phyloP scores from a whole-genome alignment of 2,888 invertebrate species.

The Galerucella pusilla region DNA sequence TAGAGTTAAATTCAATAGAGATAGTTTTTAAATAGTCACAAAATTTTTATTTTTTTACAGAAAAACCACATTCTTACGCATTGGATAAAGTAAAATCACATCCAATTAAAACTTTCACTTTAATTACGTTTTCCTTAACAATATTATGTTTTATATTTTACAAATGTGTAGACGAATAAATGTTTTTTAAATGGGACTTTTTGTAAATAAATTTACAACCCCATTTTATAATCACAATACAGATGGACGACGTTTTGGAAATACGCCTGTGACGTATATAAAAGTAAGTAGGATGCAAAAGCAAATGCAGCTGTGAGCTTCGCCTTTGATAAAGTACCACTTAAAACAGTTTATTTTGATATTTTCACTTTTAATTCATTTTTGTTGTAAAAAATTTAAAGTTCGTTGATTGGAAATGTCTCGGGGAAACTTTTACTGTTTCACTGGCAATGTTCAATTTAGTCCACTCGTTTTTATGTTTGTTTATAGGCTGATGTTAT shows the following conservation, averaged over 20 bases:
- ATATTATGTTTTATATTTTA: slow-evolving; percentile 1
- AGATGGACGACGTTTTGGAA: not conserved
- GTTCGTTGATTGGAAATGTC: no score
- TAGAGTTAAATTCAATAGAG: not conserved
- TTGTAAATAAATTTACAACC: not conserved
- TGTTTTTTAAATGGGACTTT: not conserved
- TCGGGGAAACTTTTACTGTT: no score
- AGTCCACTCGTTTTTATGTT: no score
- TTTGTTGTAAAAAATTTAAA: no score
- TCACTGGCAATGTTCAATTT: no score
- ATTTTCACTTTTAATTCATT: no score
- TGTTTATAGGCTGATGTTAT: no score
- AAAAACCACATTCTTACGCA: not conserved
- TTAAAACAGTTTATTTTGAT: not conserved
- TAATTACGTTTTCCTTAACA: slow-evolving; percentile 1
- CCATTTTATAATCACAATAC: not conserved
- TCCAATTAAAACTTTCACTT: not conserved
- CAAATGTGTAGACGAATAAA: not conserved
- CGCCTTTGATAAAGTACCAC: not conserved
- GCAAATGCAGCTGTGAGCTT: not conserved
- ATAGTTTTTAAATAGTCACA: not conserved
- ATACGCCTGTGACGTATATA: not conserved
- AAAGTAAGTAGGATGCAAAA: slow-evolving; percentile 2
- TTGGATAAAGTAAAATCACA: slow-evolving; percentile 3
- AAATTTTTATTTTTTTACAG: not conserved